Evolutionary conservation across 1,140 invertebrate species (phyloP), one percentile per base, ranked within the genome.

Genomic region (Neoseiulus cucumeris): DNA sequence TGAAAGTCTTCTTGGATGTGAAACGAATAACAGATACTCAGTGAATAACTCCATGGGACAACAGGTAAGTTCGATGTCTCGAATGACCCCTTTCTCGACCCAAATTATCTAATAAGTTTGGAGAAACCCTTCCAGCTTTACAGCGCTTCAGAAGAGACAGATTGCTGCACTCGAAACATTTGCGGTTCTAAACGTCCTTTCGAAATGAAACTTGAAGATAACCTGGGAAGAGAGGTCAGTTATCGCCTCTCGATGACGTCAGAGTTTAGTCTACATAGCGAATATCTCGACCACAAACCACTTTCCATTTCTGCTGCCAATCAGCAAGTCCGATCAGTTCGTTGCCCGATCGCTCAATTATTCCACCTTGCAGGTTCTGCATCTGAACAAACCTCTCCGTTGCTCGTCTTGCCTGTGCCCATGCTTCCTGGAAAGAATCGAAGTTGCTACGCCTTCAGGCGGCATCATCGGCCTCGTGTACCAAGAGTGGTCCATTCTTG

Each of bases 11-110:
- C 68, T 67, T 68, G 44, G 66, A n/a, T 91, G 85, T 77, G 88
- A 91, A 76, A 89, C 86, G 18, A 84, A 86, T 71, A 91, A 91
- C 73, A 91, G 88, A 75, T 91, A 87, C 75, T 82, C 82, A 6
- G 79, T 91, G 20, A 86, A 85, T 75, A 90, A 81, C 68, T 73
- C 68, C 51, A 51, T 75, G 82, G 75, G 88, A 1, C 86, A 91
- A 74, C 87, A 85, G 72, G 80, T 93, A 0, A 93, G 85, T 73
- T 14, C 4, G 9, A 39, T 6, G 33, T 9, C 33, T 9, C 4
- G 33, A 39, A 39, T 39, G n/a, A n/a, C n/a, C n/a, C n/a, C n/a
- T n/a, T n/a, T n/a, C n/a, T n/a, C n/a, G n/a, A n/a, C n/a, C n/a
- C n/a, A n/a, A n/a, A n/a, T n/a, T n/a, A n/a, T n/a, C 66, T 66